These are phyloP conservation scores for Caenorhabditis briggsae DNA, from an alignment of 1,140 invertebrate species.

Conservation along the genomic window DNA sequence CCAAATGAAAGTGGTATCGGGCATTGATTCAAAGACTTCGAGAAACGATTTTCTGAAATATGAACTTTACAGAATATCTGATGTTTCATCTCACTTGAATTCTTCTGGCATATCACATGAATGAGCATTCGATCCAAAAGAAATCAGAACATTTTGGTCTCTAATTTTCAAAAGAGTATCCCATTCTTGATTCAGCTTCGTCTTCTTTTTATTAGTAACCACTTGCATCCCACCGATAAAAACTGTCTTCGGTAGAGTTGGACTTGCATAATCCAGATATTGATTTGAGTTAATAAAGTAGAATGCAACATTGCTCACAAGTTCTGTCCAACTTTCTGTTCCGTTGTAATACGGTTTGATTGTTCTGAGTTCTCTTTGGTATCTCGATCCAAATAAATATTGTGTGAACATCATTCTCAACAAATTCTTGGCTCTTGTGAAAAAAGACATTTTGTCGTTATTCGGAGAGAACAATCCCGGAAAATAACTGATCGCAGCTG, in stretches of 20 bases:
- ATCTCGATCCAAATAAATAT: neutral
- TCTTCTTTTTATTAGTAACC: constrained; percentile 21
- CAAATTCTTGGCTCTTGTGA: constrained; percentile 9
- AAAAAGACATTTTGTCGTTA: constrained; percentile 53
- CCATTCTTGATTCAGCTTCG: constrained; percentile 52
- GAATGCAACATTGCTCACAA: constrained; percentile 36
- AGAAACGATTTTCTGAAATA: constrained; percentile 31
- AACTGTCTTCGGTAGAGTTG: constrained; percentile 61
- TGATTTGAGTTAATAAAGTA: constrained; percentile 58
- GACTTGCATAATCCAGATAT: constrained; percentile 58
- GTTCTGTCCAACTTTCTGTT: neutral
- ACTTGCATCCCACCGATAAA: constrained; percentile 63
- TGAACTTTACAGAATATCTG: neutral
- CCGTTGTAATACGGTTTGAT: constrained; percentile 26
- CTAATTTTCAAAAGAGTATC: constrained; percentile 47
- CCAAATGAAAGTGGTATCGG: constrained; percentile 32
- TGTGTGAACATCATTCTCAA: constrained; percentile 19
- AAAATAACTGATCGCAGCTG: constrained; percentile 38
- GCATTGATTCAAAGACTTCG: neutral
- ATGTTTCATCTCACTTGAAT: constrained; percentile 54
- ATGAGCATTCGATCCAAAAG: constrained; percentile 66
- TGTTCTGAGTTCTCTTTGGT: neutral
- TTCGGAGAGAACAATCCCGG: constrained; percentile 13
- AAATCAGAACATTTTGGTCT: constrained; percentile 63
- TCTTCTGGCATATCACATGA: constrained; percentile 63